Evolutionary conservation across 2,113 vertebrate genomes (phyloP), one percentile per base, ranked within the genome.

Genomic region (Tauraco erythrolophus): DNA sequence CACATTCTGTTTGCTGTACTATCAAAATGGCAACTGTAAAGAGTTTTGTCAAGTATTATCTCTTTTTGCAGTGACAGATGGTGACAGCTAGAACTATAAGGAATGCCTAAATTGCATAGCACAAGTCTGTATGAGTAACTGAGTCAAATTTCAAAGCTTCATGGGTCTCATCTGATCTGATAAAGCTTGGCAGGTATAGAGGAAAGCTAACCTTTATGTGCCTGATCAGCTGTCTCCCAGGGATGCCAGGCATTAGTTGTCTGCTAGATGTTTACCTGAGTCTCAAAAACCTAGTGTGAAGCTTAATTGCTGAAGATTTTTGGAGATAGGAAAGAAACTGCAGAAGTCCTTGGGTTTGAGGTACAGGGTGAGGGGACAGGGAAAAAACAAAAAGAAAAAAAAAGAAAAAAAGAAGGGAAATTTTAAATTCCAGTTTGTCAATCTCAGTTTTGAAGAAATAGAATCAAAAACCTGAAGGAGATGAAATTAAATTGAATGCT

Each of bases 131-230:
- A 9, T 14, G 21, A 53, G 22, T 65, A 83, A 81, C 13, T 69
- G 51, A 93, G 70, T 79, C 39, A 79, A 79, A 76, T 90, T 90
- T 91, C 37, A 80, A 88, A 69, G 54, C 54, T 72, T 89, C 39
- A 1, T 70, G 75, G n/a, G 37, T 31, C 30, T 84, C 31, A 71
- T 74, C 83, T 86, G 54, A 69, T 72, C 54, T 92, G 68, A 69
- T 88, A 77, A 80, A 91, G 0, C 41, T 57, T 91, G 86, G 75
- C 62, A 77, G 2, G 2, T 22, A 25, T 3, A 62, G 15, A 89
- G 15, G n/a, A 92, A 74, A 74, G 19, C 19, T 79, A 57, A 88
- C 31, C 15, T 80, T 94, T 57, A 25, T 50, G 27, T 50, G 22
- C 27, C 71, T 72, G 75, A 84, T 77, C 79, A 70, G 10, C 45